A percentile compares a stretch with the other conserved stretches of the same genome.
These are phyloP conservation scores for Platygyra sinensis DNA, from an alignment of 64 coral and sea anemone genomes.

Conservation along the genomic window DNA sequence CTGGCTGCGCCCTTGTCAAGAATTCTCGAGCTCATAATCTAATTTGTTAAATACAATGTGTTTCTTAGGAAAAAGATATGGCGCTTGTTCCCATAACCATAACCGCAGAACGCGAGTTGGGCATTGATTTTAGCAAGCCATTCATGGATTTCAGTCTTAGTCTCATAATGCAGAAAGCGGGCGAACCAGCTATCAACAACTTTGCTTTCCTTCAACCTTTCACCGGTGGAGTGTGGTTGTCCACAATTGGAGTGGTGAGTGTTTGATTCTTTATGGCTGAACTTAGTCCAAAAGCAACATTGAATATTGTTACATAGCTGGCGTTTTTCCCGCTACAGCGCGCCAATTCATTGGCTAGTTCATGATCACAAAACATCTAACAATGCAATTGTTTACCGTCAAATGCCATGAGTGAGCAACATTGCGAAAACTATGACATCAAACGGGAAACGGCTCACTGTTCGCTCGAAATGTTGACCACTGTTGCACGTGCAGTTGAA, in stretches of 20 bases:
- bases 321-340: too few species aligned
- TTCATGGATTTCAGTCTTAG: slow-evolving; percentile 97
- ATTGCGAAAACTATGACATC: too few species aligned
- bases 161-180: slow-evolving; percentile 82
- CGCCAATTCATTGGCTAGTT: too few species aligned
- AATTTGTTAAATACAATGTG: not conserved
- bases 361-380: too few species aligned
- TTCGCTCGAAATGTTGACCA: too few species aligned
- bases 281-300: too few species aligned
- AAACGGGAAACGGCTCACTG: too few species aligned
- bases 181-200: slow-evolving; percentile 64
- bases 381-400: too few species aligned
- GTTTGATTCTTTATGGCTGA: not conserved
- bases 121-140: slow-evolving; percentile 95
- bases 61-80: slow-evolving; percentile 76
- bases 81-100: slow-evolving; percentile 87
- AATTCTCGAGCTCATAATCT: not conserved
- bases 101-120: slow-evolving; percentile 71
- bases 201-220: slow-evolving; percentile 94
- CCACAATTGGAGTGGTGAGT: slow-evolving; percentile 76
- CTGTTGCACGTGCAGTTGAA: too few species aligned
- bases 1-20: too few species aligned
- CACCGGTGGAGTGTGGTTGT: slow-evolving; percentile 76
- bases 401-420: too few species aligned
- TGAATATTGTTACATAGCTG: too few species aligned